Evolutionary conservation across 2,888 invertebrate genomes (phyloP), one percentile per base, ranked within the genome.

Genomic region (Geophilus truncorum): DNA sequence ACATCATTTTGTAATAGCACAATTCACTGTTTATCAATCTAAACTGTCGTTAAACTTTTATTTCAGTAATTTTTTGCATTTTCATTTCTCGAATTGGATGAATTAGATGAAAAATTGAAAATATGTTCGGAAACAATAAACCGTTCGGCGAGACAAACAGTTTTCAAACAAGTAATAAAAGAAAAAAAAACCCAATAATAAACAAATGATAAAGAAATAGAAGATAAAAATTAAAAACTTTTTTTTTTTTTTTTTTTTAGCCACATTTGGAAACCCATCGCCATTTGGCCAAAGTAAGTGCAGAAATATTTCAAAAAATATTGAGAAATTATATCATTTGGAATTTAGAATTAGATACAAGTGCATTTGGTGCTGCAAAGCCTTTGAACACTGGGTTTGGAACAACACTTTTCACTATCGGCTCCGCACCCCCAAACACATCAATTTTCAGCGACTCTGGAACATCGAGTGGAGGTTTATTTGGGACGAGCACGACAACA

Each of bases 361-460:
- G 92, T 0, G 90, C 92, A 0, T 94, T 94, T 87, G 32, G 5
- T 32, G 4, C 32, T 32, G 4, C 32, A 32, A 32, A 9, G 32
- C 32, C 9, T 9, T n/a, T n/a, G n/a, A 4, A 32, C 32, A 9
- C 4, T 9, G 5, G 4, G 4, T 4, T 9, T 4, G n/a, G 9
- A 32, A 32, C 9, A 93, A 93, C 0, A 90, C 34, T 86, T 89
- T 0, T 83, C 84, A 32, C 87, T 4, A 89, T 89, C 83, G 88
- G 88, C 18, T 84, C 81, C n/a, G 80, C 80, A 70, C 81, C 80
- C 36, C 83, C 80, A 40, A 81, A 79, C 76, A 83, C 84, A 82
- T 88, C 91, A 15, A 86, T 92, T 80, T 92, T 92, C 86, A 91
- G 90, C 7, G 79, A n/a, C n/a, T n/a, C n/a, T n/a, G 9, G 9